phyloP scores from a whole-genome alignment of 2,888 invertebrate genomes.

The Drosophila aldrichi region DNA sequence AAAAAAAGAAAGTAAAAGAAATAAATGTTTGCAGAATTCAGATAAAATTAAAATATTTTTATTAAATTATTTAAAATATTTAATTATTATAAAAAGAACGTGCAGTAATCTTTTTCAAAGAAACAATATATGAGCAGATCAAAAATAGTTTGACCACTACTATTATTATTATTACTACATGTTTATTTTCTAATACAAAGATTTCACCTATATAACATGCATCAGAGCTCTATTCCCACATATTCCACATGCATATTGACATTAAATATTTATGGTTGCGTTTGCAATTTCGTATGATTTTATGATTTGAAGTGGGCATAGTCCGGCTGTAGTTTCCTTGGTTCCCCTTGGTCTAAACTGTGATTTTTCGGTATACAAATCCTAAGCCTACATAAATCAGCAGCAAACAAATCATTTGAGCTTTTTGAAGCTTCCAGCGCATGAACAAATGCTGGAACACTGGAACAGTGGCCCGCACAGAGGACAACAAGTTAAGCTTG shows the following conservation, averaged over 20 bases:
- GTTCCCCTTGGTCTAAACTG: slow-evolving; percentile 10
- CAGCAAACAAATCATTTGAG: slow-evolving; percentile 67
- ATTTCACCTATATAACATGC: too few relatives aligned
- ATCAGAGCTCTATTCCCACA: too few relatives aligned
- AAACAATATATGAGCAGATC: too few relatives aligned
- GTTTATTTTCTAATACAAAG: neutral
- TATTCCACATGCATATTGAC: neutral
- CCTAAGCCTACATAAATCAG: slow-evolving; percentile 69
- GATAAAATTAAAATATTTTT: too few relatives aligned
- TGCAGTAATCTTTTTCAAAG: too few relatives aligned
- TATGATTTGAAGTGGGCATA: neutral
- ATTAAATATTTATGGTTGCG: neutral
- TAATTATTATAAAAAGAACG: too few relatives aligned
- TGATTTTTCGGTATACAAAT: slow-evolving; percentile 37
- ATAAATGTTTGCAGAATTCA: too few relatives aligned
- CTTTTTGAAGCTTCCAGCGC: slow-evolving; percentile 31
- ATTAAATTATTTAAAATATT: too few relatives aligned
- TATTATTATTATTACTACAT: neutral
- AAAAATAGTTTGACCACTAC: too few relatives aligned
- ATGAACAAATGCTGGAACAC: slow-evolving; percentile 3
- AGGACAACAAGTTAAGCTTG: slow-evolving; percentile 76
- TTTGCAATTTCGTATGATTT: neutral
- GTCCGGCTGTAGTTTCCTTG: slow-evolving; percentile 1
- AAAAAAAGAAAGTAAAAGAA: too few relatives aligned
- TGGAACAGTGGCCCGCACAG: slow-evolving; percentile 38